Conservation (phyloP, 2,888 invertebrate genomes). For the Xanthia icteritia region DNA sequence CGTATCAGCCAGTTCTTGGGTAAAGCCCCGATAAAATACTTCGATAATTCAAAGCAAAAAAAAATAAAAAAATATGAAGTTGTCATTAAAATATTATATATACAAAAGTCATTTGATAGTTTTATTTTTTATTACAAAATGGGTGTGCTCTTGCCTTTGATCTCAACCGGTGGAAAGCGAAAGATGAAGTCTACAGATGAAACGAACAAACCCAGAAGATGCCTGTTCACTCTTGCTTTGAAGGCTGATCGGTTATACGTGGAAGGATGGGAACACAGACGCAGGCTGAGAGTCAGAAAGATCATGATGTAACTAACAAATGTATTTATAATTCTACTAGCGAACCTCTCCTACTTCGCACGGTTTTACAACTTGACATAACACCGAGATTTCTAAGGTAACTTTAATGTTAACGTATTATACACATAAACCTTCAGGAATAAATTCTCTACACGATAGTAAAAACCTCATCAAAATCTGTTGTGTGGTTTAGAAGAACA, state of each 20-base stretch:
- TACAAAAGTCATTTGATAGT: too few relatives aligned
- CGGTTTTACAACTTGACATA: too few relatives aligned
- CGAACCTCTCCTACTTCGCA: too few relatives aligned
- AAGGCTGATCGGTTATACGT: neutral
- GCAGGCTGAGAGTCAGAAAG: too few relatives aligned
- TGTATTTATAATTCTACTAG: neutral
- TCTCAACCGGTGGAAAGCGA: neutral
- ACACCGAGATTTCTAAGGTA: too few relatives aligned
- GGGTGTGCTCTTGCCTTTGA: neutral
- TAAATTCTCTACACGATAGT: too few relatives aligned
- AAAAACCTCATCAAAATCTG: too few relatives aligned
- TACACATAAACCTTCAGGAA: too few relatives aligned
- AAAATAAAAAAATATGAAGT: too few relatives aligned
- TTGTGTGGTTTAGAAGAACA: too few relatives aligned
- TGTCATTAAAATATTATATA: constrained; percentile 3
- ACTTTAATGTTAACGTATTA: too few relatives aligned
- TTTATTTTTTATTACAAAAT: neutral
- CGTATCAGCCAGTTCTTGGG: neutral
- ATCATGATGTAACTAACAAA: constrained; percentile 5
- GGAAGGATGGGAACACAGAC: neutral
- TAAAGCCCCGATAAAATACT: constrained; percentile 22
- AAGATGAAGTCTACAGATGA: neutral
- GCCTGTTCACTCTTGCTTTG: neutral
- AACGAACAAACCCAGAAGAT: neutral
- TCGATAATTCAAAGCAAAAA: too few relatives aligned